Percentiles rank a stretch among this genome's conserved stretches.
These are phyloP conservation scores for Monodelphis domestica DNA, from an alignment of 2,797 vertebrate genomes.

Conservation along the genomic window DNA sequence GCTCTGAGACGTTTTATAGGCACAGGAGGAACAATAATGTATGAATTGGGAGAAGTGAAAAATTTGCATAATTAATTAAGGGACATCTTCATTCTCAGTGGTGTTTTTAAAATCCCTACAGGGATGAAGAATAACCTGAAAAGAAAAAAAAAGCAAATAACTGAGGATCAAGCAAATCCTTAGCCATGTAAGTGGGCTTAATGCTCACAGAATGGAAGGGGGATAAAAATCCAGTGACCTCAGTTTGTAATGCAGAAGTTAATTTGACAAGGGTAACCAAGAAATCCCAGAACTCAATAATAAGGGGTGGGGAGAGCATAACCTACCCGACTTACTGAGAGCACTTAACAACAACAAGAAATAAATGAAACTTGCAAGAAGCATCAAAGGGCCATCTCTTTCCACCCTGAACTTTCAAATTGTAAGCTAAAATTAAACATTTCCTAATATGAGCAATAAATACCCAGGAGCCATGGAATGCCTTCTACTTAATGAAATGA, in stretches of 20 bases:
- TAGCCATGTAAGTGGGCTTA: constrained; percentile 32
- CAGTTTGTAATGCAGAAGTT: not conserved
- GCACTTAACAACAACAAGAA: constrained; percentile 2
- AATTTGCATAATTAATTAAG: constrained; percentile 19
- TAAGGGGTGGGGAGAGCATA: constrained; percentile 1
- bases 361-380: not conserved
- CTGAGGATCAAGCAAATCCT: constrained; percentile 13
- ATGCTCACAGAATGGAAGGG: constrained; percentile 29
- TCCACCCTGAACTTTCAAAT: not conserved
- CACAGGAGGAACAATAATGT: not conserved
- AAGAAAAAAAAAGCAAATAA: constrained; percentile 29
- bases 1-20: not conserved
- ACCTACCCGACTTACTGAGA: not conserved
- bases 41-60: constrained; percentile 39
- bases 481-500: not conserved
- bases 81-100: not conserved
- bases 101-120: not conserved
- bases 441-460: constrained; percentile 43
- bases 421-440: constrained; percentile 16
- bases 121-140: constrained; percentile 27
- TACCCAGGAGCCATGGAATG: not conserved
- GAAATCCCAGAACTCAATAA: constrained; percentile 9
- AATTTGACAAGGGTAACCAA: constrained; percentile 33
- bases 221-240: not conserved
- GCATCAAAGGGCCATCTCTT: not conserved